Conservation (phyloP, 2,797 vertebrate species). For the Uromys caudimaculatus region DNA sequence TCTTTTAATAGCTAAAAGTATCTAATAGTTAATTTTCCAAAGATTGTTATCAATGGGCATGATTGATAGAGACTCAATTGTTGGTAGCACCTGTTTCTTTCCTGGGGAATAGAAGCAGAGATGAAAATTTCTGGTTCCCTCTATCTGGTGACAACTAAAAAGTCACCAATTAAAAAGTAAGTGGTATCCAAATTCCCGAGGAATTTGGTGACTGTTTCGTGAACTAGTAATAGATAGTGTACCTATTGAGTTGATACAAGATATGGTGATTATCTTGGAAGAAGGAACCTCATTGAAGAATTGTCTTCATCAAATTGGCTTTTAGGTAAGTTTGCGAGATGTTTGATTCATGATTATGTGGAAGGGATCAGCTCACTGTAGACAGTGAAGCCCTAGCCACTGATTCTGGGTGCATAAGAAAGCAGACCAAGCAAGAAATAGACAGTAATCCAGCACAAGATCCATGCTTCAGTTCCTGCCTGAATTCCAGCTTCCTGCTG, state of each 20-base stretch:
- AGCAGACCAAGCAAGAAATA: too few relatives aligned
- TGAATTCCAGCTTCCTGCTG: background rate
- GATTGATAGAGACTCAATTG: background rate
- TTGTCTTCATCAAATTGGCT: background rate
- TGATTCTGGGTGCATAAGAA: background rate
- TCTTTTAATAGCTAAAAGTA: background rate
- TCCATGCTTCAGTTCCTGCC: background rate
- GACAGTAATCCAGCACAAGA: background rate
- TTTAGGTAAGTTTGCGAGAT: background rate
- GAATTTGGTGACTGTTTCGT: background rate
- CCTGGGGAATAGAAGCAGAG: background rate
- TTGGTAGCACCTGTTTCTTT: background rate
- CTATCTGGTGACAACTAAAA: background rate
- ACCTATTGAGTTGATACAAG: background rate
- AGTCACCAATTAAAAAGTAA: background rate
- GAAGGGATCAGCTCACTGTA: background rate
- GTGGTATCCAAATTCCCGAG: background rate
- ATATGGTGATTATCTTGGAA: background rate
- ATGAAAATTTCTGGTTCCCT: background rate
- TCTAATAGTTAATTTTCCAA: background rate
- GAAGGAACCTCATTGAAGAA: background rate
- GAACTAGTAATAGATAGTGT: background rate
- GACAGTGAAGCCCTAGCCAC: background rate
- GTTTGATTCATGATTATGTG: background rate
- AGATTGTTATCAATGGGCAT: background rate